Percentiles rank a stretch among this genome's conserved stretches.
Conservation (phyloP, 1,140 invertebrate species). For the Megalopta genalis region DNA sequence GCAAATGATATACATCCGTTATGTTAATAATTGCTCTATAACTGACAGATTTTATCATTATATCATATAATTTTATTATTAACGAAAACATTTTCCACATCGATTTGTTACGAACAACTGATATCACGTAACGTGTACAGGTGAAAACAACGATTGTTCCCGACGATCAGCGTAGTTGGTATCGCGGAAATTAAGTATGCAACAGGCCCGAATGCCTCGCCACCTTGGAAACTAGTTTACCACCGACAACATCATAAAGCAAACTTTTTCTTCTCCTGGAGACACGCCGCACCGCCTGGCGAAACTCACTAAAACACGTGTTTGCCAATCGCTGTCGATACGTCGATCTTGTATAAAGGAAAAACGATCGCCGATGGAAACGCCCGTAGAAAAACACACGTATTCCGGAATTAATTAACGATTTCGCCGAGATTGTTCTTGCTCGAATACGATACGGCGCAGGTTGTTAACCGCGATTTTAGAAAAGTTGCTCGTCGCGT, state of each 20-base stretch:
- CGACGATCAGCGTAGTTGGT: neutral
- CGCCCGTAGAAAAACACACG: neutral
- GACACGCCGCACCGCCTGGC: neutral
- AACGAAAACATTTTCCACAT: too few relatives aligned
- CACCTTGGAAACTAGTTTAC: slow-evolving; percentile 4
- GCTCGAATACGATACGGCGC: neutral
- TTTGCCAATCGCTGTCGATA: neutral
- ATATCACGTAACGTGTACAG: neutral
- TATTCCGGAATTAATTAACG: neutral
- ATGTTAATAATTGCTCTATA: too few relatives aligned
- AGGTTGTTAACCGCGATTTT: neutral
- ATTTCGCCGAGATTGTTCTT: neutral
- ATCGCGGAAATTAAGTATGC: neutral
- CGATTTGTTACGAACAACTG: too few relatives aligned
- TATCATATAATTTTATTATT: too few relatives aligned
- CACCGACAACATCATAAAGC: slow-evolving; percentile 1
- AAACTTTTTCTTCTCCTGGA: neutral
- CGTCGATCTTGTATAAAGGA: neutral
- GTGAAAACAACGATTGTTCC: neutral
- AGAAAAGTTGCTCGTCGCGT: neutral
- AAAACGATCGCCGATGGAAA: neutral
- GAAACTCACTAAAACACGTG: neutral
- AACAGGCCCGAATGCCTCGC: neutral
- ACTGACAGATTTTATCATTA: too few relatives aligned
- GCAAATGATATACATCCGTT: too few relatives aligned